These are phyloP conservation scores for Callospermophilus lateralis DNA, from an alignment of 2,113 vertebrate species.

Conservation along the genomic window DNA sequence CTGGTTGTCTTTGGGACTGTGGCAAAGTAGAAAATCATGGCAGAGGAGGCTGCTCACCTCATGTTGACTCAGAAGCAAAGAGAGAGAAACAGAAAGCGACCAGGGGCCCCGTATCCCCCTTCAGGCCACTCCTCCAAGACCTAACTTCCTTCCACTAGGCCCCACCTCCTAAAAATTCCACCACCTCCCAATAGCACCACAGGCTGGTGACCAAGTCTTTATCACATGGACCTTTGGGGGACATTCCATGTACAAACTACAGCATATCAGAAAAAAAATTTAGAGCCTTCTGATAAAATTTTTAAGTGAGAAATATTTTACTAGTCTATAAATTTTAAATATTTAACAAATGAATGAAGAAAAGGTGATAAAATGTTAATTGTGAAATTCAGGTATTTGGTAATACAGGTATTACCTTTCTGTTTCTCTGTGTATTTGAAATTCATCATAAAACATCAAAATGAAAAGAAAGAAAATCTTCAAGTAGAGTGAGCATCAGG, in stretches of 20 bases:
- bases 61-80: background rate
- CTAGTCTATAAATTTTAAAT: background rate
- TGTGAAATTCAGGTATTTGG: background rate
- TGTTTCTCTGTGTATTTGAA: constrained; percentile 23
- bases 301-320: background rate
- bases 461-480: background rate
- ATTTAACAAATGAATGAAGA: constrained; percentile 8
- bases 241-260: background rate
- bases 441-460: constrained; percentile 7
- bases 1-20: background rate
- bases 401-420: background rate
- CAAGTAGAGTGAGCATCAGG: background rate
- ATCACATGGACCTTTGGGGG: background rate
- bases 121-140: too few relatives aligned
- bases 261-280: background rate
- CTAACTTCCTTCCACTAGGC: background rate
- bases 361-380: background rate
- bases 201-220: background rate
- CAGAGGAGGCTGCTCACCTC: background rate
- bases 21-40: background rate
- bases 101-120: background rate
- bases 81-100: background rate
- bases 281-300: constrained; percentile 1
- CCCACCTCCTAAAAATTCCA: background rate
- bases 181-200: background rate